Percentiles rank a stretch among this genome's conserved stretches.
These are phyloP conservation scores for Diachrysia chrysitis DNA, from an alignment of 2,888 invertebrate genomes.

Conservation along the genomic window DNA sequence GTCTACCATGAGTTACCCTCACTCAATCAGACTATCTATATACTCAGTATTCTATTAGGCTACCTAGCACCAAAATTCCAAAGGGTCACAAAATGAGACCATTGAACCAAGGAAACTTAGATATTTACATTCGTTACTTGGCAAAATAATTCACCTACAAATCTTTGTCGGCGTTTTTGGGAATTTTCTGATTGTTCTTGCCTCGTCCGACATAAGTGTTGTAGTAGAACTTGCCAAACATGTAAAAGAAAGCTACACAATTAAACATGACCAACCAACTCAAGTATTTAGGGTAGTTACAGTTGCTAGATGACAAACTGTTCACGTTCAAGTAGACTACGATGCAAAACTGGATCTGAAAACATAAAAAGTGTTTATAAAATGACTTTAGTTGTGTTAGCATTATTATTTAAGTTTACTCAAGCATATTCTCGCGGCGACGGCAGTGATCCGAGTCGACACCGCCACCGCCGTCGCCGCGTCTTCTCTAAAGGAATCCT, in stretches of 20 bases:
- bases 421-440: too few relatives aligned
- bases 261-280: constrained; percentile 90
- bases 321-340: constrained; percentile 90
- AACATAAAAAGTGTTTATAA: too few relatives aligned
- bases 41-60: neutral
- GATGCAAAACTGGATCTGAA: constrained; percentile 91
- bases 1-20: too few relatives aligned
- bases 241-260: constrained; percentile 91
- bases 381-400: too few relatives aligned
- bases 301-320: constrained; percentile 87
- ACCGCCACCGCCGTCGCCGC: too few relatives aligned
- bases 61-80: neutral
- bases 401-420: too few relatives aligned
- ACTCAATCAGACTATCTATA: too few relatives aligned
- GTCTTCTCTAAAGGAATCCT: too few relatives aligned
- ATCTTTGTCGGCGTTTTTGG: constrained; percentile 20
- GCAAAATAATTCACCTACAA: neutral
- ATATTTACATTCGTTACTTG: constrained; percentile 7
- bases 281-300: constrained; percentile 90
- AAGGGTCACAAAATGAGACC: neutral
- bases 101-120: neutral
- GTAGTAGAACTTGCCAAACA: constrained; percentile 92
- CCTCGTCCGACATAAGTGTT: constrained; percentile 86
- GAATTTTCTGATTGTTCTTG: constrained; percentile 23
- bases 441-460: too few relatives aligned